A percentile compares a stretch with the other conserved stretches of the same genome.
phyloP scores from a whole-genome alignment of 2,888 invertebrate species.

The Abrostola triplasia region DNA sequence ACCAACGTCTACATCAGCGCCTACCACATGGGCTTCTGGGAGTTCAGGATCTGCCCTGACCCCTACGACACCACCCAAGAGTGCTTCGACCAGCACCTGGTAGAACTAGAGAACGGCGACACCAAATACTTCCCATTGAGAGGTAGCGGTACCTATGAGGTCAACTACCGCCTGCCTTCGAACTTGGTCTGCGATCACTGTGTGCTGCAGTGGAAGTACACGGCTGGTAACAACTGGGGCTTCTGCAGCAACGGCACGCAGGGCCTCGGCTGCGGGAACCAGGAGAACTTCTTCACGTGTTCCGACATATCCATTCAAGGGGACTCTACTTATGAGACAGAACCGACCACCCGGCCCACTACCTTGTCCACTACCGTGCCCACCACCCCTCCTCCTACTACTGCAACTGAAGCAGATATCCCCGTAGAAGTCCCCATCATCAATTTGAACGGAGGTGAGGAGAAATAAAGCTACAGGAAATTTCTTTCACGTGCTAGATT shows the following conservation, averaged over 20 bases:
- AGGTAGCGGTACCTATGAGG: constrained; percentile 91
- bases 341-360: not conserved
- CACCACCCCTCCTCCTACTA: not conserved
- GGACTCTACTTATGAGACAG: constrained; percentile 19
- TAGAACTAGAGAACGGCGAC: constrained; percentile 87
- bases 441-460: constrained; percentile 37
- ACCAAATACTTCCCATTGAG: constrained; percentile 90
- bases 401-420: not conserved
- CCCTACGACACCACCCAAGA: constrained; percentile 90
- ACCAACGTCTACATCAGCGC: constrained; percentile 93
- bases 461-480: not conserved
- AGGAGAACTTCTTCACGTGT: constrained; percentile 95
- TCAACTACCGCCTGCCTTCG: constrained; percentile 88
- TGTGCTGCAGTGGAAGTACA: constrained; percentile 95
- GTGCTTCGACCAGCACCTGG: constrained; percentile 91
- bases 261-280: constrained; percentile 94
- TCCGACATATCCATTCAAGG: constrained; percentile 92
- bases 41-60: constrained; percentile 93
- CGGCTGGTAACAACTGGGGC: constrained; percentile 95
- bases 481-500: constrained; percentile 11
- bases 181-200: constrained; percentile 93
- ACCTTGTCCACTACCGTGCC: too few relatives aligned
- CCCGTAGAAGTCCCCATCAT: constrained; percentile 25
- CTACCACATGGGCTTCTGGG: constrained; percentile 94
- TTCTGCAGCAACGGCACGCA: constrained; percentile 90